Conservation (phyloP, 2,113 vertebrate species). For the Ochotona princeps region DNA sequence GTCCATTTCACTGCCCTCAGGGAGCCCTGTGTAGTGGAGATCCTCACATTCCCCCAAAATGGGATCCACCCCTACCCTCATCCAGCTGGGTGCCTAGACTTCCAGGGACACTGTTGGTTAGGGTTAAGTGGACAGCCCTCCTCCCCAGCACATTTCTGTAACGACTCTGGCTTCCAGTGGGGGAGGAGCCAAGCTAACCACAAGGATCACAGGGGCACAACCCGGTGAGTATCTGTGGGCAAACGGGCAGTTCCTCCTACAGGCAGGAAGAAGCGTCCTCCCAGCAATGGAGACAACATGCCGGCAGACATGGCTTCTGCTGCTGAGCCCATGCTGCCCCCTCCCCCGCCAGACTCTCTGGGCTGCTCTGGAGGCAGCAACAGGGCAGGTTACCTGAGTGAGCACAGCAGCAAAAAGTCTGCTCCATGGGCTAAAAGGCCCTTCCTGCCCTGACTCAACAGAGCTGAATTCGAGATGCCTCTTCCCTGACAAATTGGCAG, state of each 20-base stretch:
- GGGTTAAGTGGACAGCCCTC: background rate
- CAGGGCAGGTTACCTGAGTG: slow-evolving; percentile 12
- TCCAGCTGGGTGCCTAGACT: background rate
- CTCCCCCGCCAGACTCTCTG: background rate
- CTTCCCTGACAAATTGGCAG: slow-evolving; percentile 42
- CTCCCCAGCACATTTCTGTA: background rate
- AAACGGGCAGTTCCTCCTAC: slow-evolving; percentile 32
- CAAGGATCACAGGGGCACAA: background rate
- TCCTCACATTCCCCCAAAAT: background rate
- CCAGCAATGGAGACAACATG: background rate
- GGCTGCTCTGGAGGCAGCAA: slow-evolving; percentile 44
- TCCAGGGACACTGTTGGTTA: background rate
- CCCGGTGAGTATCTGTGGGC: background rate
- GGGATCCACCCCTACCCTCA: too few relatives aligned
- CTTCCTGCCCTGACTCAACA: background rate
- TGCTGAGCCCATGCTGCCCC: background rate
- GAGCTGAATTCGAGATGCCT: slow-evolving; percentile 56
- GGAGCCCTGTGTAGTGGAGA: background rate
- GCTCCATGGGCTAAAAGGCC: slow-evolving; percentile 30
- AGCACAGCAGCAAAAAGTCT: slow-evolving; percentile 25
- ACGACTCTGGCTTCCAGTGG: background rate
- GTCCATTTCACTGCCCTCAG: background rate
- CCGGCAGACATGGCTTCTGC: accelerated
- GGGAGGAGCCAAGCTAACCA: background rate
- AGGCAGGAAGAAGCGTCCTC: slow-evolving; percentile 53